These are phyloP conservation scores for Gobio gobio DNA, from an alignment of 2,113 vertebrate genomes.

Conservation along the genomic window DNA sequence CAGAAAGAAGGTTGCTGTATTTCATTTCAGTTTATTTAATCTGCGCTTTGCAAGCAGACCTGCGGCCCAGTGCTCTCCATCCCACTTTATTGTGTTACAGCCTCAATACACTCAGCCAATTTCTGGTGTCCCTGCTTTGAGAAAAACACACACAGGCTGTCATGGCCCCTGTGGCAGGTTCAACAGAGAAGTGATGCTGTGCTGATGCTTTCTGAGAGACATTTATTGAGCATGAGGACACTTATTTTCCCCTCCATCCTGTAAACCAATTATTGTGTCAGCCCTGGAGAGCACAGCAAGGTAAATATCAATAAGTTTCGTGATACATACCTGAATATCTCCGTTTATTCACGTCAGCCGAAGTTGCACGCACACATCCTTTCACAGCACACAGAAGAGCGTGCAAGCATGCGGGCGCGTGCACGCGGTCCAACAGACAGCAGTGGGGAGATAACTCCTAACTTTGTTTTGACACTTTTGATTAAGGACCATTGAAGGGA, in stretches of 20 bases:
- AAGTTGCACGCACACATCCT: constrained; percentile 5
- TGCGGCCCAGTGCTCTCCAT: constrained; percentile 3
- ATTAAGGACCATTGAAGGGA: constrained; percentile 87
- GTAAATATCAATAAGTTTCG: background rate
- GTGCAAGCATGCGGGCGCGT: background rate
- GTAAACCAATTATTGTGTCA: constrained; percentile 8
- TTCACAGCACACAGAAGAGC: background rate
- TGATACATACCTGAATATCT: background rate
- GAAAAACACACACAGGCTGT: background rate
- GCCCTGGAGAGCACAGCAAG: background rate
- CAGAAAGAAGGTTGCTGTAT: constrained; percentile 23
- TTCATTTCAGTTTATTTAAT: constrained; percentile 35
- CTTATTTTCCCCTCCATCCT: background rate
- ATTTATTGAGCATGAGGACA: constrained; percentile 40
- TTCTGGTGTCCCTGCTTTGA: constrained; percentile 16
- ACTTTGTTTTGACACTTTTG: constrained; percentile 90
- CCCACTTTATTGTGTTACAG: constrained; percentile 35
- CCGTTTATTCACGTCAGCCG: background rate
- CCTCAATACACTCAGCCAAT: constrained; percentile 40
- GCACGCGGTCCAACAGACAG: constrained; percentile 50
- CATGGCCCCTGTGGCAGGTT: constrained; percentile 3
- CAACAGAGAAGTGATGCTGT: constrained; percentile 2
- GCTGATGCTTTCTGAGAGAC: constrained; percentile 16
- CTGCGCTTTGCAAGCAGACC: constrained; percentile 1
- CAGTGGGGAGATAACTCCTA: constrained; percentile 81